Percentiles rank a stretch among this genome's conserved stretches.
Conservation (phyloP, 1,140 invertebrate genomes). For the Panagrolaimus sp. region DNA sequence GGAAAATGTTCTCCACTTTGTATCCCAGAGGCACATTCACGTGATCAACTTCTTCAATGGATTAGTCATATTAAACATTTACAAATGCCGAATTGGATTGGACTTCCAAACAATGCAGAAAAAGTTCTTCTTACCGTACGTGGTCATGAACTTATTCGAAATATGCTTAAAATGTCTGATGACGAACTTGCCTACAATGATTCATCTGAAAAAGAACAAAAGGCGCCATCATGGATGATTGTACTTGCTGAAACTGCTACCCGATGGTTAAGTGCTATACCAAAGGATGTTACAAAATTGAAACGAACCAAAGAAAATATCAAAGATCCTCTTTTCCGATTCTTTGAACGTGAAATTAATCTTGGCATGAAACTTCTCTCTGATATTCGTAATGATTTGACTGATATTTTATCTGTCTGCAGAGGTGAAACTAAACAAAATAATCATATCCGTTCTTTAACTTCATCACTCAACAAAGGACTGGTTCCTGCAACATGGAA, state of each 20-base stretch:
- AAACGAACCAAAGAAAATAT: conserved; percentile 88
- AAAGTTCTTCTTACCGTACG: conserved; percentile 76
- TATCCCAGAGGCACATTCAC: conserved; percentile 91
- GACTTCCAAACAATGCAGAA: conserved; percentile 95
- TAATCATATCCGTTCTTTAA: conserved; percentile 88
- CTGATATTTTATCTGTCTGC: conserved; percentile 67
- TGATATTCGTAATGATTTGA: conserved; percentile 71
- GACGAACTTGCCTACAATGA: conserved; percentile 71
- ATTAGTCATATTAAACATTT: conserved; percentile 82
- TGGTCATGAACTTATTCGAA: conserved; percentile 78
- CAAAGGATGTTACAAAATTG: conserved; percentile 70
- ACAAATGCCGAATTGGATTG: conserved; percentile 95
- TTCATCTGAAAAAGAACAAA: conserved; percentile 57
- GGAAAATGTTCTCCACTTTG: conserved; percentile 71
- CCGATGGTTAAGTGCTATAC: conserved; percentile 84
- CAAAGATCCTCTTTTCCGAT: conserved; percentile 90
- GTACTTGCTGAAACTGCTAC: conserved; percentile 81
- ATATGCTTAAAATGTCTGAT: conserved; percentile 87
- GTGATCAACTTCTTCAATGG: conserved; percentile 95
- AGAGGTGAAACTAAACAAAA: conserved; percentile 97
- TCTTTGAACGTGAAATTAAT: conserved; percentile 91
- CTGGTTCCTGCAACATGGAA: conserved; percentile 81
- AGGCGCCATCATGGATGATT: conserved; percentile 88
- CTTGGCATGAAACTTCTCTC: conserved; percentile 77
- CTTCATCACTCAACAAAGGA: conserved; percentile 82